Percentiles rank a stretch among this genome's conserved stretches.
Conservation (phyloP, 2,888 invertebrate genomes). For the Stenodema calcarata region DNA sequence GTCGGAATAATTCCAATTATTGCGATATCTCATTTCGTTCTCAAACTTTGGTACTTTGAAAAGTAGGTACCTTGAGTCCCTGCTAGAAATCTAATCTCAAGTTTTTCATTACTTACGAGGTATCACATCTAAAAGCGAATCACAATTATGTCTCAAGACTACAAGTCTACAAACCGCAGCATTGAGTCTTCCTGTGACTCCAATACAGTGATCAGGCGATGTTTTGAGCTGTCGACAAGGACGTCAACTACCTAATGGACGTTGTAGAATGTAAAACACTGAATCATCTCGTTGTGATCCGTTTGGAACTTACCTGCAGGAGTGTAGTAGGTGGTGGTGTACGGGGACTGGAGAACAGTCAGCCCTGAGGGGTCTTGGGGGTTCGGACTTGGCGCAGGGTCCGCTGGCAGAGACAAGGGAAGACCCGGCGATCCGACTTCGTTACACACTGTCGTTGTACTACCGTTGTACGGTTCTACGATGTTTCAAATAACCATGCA, state of each 20-base stretch:
- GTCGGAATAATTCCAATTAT: no score
- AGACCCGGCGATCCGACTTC: slow-evolving; percentile 64
- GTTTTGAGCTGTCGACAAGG: no score
- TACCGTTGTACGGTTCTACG: slow-evolving; percentile 56
- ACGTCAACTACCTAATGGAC: background rate
- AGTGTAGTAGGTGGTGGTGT: slow-evolving; percentile 57
- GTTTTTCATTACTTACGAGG: no score
- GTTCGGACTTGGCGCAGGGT: slow-evolving; percentile 58
- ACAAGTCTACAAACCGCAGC: no score
- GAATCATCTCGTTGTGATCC: slow-evolving; percentile 42
- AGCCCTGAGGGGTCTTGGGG: slow-evolving; percentile 62
- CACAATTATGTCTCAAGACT: no score
- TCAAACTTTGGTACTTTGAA: no score
- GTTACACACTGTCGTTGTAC: slow-evolving; percentile 61
- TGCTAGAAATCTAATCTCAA: no score
- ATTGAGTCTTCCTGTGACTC: no score
- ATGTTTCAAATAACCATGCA: slow-evolving; percentile 50
- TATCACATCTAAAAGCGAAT: no score
- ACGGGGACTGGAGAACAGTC: slow-evolving; percentile 64
- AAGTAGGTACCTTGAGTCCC: no score
- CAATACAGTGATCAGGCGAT: no score
- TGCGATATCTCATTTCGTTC: no score
- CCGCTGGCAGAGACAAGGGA: slow-evolving; percentile 63
- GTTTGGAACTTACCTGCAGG: slow-evolving; percentile 56
- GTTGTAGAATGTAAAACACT: slow-evolving; percentile 54